These are phyloP conservation scores for Raja brachyura DNA, from an alignment of 2,113 vertebrate genomes.

Conservation along the genomic window DNA sequence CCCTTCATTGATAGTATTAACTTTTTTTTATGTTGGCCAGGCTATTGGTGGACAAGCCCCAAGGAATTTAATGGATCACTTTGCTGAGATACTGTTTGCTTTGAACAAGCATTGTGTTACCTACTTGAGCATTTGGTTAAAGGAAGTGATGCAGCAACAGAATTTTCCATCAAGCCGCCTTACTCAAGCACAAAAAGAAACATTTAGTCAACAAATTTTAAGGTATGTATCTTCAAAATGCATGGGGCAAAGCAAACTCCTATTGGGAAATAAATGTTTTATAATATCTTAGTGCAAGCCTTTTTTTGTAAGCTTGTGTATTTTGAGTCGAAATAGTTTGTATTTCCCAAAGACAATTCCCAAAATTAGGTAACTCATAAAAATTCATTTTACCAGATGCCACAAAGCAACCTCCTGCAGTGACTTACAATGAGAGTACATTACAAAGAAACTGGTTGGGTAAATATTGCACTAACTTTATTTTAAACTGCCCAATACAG, in stretches of 20 bases:
- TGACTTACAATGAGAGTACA: not conserved
- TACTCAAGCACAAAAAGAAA: constrained; percentile 82
- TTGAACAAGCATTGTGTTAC: constrained; percentile 96
- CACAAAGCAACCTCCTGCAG: not conserved
- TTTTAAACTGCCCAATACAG: not conserved
- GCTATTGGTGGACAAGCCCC: constrained; percentile 89
- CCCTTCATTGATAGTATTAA: not conserved
- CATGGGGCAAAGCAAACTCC: not conserved
- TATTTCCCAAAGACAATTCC: not conserved
- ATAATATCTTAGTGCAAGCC: not conserved
- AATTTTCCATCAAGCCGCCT: constrained; percentile 84
- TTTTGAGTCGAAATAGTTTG: not conserved
- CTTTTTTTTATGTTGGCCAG: constrained; percentile 50
- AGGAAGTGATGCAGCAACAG: constrained; percentile 83
- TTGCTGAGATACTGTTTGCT: constrained; percentile 87
- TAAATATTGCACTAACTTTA: not conserved
- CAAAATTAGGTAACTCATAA: not conserved
- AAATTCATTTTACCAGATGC: not conserved
- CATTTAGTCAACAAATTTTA: constrained; percentile 93
- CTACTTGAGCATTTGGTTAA: constrained; percentile 83
- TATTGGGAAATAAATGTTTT: not conserved
- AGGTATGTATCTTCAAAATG: constrained; percentile 58
- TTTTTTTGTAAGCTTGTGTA: not conserved
- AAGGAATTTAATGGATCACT: constrained; percentile 93
- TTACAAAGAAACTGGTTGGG: not conserved